Conservation (phyloP, 1,140 invertebrate species). For the Rhyzopertha dominica region DNA sequence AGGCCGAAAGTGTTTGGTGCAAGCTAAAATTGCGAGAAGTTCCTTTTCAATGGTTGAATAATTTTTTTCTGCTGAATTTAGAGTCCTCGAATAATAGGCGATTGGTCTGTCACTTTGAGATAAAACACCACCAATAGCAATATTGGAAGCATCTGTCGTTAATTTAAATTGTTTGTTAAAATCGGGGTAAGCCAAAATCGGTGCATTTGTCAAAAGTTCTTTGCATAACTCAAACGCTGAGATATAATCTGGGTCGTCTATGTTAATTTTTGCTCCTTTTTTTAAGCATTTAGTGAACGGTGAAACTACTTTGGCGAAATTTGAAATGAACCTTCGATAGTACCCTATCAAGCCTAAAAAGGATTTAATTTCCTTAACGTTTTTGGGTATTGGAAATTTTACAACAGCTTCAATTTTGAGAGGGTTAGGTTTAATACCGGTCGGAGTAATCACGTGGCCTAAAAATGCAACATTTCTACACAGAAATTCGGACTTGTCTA, state of each 20-base stretch:
- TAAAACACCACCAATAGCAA: background rate
- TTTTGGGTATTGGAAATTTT: slow-evolving; percentile 27
- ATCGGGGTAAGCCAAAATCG: too few relatives aligned
- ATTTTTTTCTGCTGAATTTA: background rate
- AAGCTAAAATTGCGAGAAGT: slow-evolving; percentile 31
- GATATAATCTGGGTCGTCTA: too few relatives aligned
- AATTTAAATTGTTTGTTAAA: background rate
- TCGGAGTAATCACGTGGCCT: slow-evolving; percentile 22
- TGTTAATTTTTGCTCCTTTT: too few relatives aligned
- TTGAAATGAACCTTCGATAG: too few relatives aligned
- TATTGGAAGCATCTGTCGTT: background rate
- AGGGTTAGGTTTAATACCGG: slow-evolving; percentile 26
- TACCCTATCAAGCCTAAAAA: too few relatives aligned
- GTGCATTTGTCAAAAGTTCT: too few relatives aligned
- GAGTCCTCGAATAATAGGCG: background rate
- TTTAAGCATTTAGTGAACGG: too few relatives aligned
- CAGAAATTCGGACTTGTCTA: slow-evolving; percentile 30
- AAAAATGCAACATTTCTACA: slow-evolving; percentile 25
- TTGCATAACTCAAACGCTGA: too few relatives aligned
- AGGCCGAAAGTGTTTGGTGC: slow-evolving; percentile 19
- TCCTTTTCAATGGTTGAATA: slow-evolving; percentile 22
- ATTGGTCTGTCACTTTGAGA: too few relatives aligned
- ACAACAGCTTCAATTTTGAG: slow-evolving; percentile 23
- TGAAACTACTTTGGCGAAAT: too few relatives aligned
- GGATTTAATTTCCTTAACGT: slow-evolving; percentile 27